Conservation (phyloP, 2,888 invertebrate genomes). For the Orchesellides sinensis region DNA sequence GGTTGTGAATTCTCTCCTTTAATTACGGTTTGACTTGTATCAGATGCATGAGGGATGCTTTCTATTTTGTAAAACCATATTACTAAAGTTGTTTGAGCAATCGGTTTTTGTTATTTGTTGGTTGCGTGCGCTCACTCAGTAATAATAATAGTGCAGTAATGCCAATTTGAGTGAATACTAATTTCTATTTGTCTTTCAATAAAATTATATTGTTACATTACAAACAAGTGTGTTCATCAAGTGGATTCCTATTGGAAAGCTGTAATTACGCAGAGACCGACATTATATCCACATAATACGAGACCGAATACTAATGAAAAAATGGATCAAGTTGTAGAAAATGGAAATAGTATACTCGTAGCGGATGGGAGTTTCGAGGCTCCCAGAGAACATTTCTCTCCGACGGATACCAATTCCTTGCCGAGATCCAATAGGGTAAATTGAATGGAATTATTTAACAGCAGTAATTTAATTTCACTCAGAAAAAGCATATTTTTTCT, state of each 20-base stretch:
- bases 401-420: constrained; percentile 70
- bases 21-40: no score
- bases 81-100: no score
- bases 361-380: constrained; percentile 64
- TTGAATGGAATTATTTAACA: not conserved
- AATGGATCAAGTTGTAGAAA: constrained; percentile 66
- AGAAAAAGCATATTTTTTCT: no score
- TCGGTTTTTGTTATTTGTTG: constrained; percentile 16
- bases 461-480: not conserved
- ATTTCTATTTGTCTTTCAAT: constrained; percentile 21
- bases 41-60: no score
- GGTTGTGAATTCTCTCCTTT: no score
- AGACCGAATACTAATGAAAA: constrained; percentile 38
- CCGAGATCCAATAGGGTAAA: constrained; percentile 71
- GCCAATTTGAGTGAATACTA: constrained; percentile 16
- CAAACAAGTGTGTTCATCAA: constrained; percentile 15
- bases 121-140: constrained; percentile 12
- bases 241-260: constrained; percentile 21
- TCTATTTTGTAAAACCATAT: no score
- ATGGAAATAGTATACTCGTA: constrained; percentile 69
- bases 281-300: not conserved
- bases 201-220: constrained; percentile 23
- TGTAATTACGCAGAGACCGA: constrained; percentile 34
- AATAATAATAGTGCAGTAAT: not conserved
- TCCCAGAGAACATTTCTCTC: constrained; percentile 70